Base-by-base conservation (phyloP, 2,113 vertebrate genomes). In the Ictalurus punctatus region DNA sequence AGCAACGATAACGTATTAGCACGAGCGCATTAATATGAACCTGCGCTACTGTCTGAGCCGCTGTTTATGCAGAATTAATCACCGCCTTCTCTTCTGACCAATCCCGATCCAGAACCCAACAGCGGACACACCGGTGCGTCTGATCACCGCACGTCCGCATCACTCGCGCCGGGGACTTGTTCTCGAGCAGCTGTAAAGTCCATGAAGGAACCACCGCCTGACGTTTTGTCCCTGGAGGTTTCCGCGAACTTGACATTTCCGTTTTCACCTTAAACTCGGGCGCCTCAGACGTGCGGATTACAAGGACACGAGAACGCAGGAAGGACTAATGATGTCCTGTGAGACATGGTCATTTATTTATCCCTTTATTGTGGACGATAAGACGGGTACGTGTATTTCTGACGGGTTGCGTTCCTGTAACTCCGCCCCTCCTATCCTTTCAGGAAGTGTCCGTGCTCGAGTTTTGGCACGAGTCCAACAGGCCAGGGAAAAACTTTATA, bases 321-420 rank as follows among this genome's bases (percentile, higher is more conserved):
- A 40, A 34, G 79, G 83, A 65, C 86, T 90, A 87, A 89, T 87
- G 54, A 71, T 14, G 61, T 88, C 89, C 88, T 87, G 17, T 87
- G 88, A 84, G 86, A 90, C 44, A 78, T 40, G 10, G 7, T n/a
- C 34, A 21, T 34, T 34, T n/a, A n/a, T n/a, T n/a, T n/a, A n/a
- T n/a, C n/a, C n/a, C n/a, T n/a, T n/a, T n/a, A n/a, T n/a, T n/a
- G n/a, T n/a, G n/a, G n/a, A n/a, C n/a, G n/a, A n/a, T n/a, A n/a
- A n/a, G n/a, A n/a, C 17, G 6, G 61, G 71, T 59, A 6, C 7
- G 54, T 87, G 85, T 52, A 27, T 56, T 61, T 54, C 9, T 52
- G 48, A 52, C 48, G 1, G 19, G 9, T 67, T 63, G 30, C n/a
- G 17, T 89, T 83, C 65, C 84, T 67, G 27, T 48, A 78, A 9